Percentiles rank a stretch among this genome's conserved stretches.
Evolutionary conservation across 2,113 vertebrate species (phyloP).

Genomic region (Hystrix cristata): DNA sequence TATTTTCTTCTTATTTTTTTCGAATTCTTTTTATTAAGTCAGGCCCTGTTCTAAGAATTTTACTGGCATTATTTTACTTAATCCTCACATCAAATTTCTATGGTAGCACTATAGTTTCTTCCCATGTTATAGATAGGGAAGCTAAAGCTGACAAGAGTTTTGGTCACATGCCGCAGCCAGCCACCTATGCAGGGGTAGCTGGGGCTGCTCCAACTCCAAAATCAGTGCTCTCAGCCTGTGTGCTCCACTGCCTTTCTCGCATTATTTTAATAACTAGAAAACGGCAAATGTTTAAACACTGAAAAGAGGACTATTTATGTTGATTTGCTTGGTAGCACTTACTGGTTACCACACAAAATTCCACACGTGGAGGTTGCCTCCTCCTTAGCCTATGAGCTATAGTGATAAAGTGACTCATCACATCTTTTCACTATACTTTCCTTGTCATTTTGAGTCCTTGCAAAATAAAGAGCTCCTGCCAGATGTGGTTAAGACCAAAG

Average conservation of each 20-base stretch:
- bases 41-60: constrained; percentile 7
- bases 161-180: neutral
- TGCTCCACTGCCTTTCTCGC: neutral
- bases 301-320: neutral
- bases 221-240: neutral
- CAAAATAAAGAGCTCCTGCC: constrained; percentile 12
- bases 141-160: neutral
- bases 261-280: neutral
- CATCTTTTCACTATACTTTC: neutral
- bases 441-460: constrained; percentile 19
- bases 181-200: neutral
- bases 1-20: constrained; percentile 1
- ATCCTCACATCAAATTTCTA: constrained; percentile 2
- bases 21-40: neutral
- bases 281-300: neutral
- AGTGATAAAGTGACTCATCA: constrained; percentile 38
- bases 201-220: neutral
- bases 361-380: neutral
- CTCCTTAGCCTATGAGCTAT: neutral
- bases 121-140: neutral
- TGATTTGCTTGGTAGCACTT: neutral
- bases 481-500: neutral
- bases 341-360: neutral
- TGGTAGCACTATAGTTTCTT: neutral
- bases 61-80: neutral